phyloP scores from a whole-genome alignment of 2,888 invertebrate species.

The Lasioglossum malachurum region DNA sequence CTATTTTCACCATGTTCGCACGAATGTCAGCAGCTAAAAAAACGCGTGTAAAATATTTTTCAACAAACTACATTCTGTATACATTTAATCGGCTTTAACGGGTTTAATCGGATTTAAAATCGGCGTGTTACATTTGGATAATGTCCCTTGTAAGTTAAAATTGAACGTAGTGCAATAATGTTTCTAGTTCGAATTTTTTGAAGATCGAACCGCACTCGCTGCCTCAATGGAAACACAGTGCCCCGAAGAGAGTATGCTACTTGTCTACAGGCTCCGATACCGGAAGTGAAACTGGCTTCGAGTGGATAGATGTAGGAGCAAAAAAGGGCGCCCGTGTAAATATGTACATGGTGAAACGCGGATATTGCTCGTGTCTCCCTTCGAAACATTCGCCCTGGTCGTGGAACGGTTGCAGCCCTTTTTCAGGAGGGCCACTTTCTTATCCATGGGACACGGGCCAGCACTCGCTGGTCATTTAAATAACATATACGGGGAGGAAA shows the following conservation, averaged over 20 bases:
- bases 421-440: constrained; percentile 14
- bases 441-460: constrained; percentile 36
- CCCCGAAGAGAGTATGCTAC: not conserved
- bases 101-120: no score
- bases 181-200: not conserved
- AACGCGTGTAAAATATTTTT: no score
- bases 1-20: no score
- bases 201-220: not conserved
- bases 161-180: not conserved
- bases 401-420: constrained; percentile 17
- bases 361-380: constrained; percentile 33
- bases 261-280: not conserved
- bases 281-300: not conserved
- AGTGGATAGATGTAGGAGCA: not conserved
- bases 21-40: no score
- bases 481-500: constrained; percentile 26
- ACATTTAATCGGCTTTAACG: no score
- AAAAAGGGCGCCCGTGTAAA: constrained; percentile 12
- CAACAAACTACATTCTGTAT: no score
- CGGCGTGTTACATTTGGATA: no score
- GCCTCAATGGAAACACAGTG: not conserved
- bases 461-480: constrained; percentile 40
- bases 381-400: not conserved
- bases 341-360: constrained; percentile 35
- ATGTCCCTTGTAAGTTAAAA: not conserved